phyloP scores from a whole-genome alignment of 2,797 vertebrate genomes.

The Fistularia commersonii region DNA sequence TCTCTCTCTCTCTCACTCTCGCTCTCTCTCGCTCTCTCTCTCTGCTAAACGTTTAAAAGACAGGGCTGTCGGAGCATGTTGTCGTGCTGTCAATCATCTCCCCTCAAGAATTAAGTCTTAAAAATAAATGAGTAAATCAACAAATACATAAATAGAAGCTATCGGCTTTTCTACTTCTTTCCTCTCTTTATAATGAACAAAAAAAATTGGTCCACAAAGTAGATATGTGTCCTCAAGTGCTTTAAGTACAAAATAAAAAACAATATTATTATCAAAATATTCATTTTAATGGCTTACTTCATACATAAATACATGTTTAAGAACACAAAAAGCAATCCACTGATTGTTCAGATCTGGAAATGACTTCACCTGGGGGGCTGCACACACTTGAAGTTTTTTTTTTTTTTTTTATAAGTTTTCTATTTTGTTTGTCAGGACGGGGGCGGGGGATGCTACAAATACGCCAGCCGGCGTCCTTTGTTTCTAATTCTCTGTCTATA shows the following conservation, averaged over 20 bases:
- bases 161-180: too few species aligned
- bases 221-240: slow-evolving; percentile 92
- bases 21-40: slow-evolving; percentile 50
- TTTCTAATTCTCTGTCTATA: slow-evolving; percentile 99
- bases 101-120: slow-evolving; percentile 76
- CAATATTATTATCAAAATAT: slow-evolving; percentile 99
- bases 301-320: slow-evolving; percentile 99
- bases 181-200: slow-evolving; percentile 52
- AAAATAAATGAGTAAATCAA: slow-evolving; percentile 58
- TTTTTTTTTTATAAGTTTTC: too few species aligned
- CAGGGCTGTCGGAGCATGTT: slow-evolving; percentile 82
- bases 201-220: slow-evolving; percentile 87
- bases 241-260: slow-evolving; percentile 94
- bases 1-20: too few species aligned
- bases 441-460: slow-evolving; percentile 87
- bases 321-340: slow-evolving; percentile 85
- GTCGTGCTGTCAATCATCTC: slow-evolving; percentile 79
- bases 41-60: slow-evolving; percentile 85
- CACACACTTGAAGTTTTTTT: slow-evolving; percentile 73
- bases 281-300: slow-evolving; percentile 98
- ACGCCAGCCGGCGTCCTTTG: slow-evolving; percentile 97
- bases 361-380: slow-evolving; percentile 82
- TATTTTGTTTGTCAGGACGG: slow-evolving; percentile 28
- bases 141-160: slow-evolving; percentile 65
- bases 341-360: slow-evolving; percentile 65